These are phyloP conservation scores for Vandiemenella viatica DNA, from an alignment of 2,888 invertebrate genomes.

Conservation along the genomic window DNA sequence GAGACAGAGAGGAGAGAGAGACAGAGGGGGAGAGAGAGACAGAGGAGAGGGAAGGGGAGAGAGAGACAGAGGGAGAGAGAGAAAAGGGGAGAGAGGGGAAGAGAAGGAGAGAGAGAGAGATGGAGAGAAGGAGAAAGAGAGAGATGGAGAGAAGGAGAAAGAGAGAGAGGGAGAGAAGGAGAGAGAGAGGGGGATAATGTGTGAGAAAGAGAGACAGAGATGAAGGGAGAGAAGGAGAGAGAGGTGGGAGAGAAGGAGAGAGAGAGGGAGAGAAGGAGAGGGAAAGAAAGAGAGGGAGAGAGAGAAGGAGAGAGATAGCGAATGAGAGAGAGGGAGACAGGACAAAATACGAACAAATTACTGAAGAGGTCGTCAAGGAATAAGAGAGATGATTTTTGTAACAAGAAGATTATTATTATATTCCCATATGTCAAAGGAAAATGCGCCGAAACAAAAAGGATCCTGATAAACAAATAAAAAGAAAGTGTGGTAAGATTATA, in stretches of 20 bases:
- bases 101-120: background rate
- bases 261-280: background rate
- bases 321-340: background rate
- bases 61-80: background rate
- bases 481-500: no score
- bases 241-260: background rate
- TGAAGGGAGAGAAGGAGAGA: background rate
- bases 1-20: background rate
- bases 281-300: background rate
- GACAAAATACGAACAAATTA: background rate
- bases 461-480: no score
- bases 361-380: background rate
- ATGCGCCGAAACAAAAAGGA: no score
- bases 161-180: background rate
- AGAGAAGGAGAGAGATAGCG: background rate
- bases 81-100: background rate
- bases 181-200: background rate
- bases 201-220: background rate
- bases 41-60: background rate
- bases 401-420: no score
- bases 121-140: background rate
- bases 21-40: background rate
- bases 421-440: no score
- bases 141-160: background rate
- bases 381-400: no score